These are phyloP conservation scores for Naja naja DNA, from an alignment of 2,113 vertebrate genomes.

Conservation along the genomic window DNA sequence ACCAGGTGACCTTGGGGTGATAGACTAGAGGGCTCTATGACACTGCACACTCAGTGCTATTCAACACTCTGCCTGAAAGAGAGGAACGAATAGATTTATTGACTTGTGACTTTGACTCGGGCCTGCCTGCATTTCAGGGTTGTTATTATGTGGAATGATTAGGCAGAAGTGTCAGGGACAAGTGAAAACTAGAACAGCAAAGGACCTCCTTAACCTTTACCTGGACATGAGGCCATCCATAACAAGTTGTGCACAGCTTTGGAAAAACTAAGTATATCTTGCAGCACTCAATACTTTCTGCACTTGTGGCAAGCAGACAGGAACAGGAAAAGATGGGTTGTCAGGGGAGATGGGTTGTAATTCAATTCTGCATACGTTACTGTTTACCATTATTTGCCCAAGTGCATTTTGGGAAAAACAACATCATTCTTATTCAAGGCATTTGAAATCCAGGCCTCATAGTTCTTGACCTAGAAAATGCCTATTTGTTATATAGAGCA, in stretches of 20 bases:
- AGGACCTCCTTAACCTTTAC: slow-evolving; percentile 79
- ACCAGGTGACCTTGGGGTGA: slow-evolving; percentile 87
- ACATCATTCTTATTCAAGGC: slow-evolving; percentile 64
- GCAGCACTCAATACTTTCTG: slow-evolving; percentile 64
- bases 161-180: slow-evolving; percentile 90
- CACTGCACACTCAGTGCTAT: slow-evolving; percentile 75
- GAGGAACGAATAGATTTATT: slow-evolving; percentile 93
- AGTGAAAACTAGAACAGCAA: slow-evolving; percentile 83
- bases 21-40: slow-evolving; percentile 82
- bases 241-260: slow-evolving; percentile 70
- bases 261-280: slow-evolving; percentile 65
- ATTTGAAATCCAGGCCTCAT: slow-evolving; percentile 53
- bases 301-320: slow-evolving; percentile 66
- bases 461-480: slow-evolving; percentile 42
- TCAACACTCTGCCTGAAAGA: slow-evolving; percentile 81
- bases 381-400: slow-evolving; percentile 72
- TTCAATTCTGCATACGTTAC: slow-evolving; percentile 69
- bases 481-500: slow-evolving; percentile 53
- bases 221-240: slow-evolving; percentile 79
- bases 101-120: slow-evolving; percentile 84
- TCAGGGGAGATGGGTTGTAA: slow-evolving; percentile 63
- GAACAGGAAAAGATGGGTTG: slow-evolving; percentile 66
- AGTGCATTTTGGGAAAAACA: slow-evolving; percentile 52
- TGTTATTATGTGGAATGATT: slow-evolving; percentile 94
- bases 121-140: slow-evolving; percentile 86